A percentile compares a stretch with the other conserved stretches of the same genome.
These are phyloP conservation scores for Pantherophis alleghaniensis DNA, from an alignment of 2,797 vertebrate genomes.

Conservation along the genomic window DNA sequence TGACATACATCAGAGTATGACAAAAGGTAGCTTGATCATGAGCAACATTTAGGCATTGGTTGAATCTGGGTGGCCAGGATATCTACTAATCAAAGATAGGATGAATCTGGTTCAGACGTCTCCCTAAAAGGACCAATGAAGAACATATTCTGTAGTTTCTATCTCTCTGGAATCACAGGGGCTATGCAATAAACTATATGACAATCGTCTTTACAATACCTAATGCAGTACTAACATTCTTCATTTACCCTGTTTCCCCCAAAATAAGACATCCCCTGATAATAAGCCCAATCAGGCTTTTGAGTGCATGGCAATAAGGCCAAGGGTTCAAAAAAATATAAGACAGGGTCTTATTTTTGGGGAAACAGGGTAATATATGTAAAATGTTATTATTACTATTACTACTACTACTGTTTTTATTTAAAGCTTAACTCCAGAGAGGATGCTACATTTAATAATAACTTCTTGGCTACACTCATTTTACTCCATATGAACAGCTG, in stretches of 20 bases:
- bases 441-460: neutral
- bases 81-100: neutral
- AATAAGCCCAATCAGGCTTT: too few species aligned
- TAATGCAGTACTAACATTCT: neutral
- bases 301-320: too few species aligned
- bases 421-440: neutral
- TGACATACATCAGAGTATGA: too few species aligned
- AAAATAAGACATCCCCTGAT: too few species aligned
- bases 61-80: neutral
- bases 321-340: too few species aligned
- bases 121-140: neutral
- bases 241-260: neutral
- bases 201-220: neutral
- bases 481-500: slow-evolving; percentile 10
- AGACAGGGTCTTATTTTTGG: too few species aligned
- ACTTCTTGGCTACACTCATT: neutral
- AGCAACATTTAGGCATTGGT: neutral
- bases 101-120: neutral
- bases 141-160: neutral
- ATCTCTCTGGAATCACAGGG: neutral
- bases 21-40: neutral
- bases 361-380: neutral
- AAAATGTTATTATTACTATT: neutral
- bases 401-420: neutral
- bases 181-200: neutral